Evolutionary conservation across 2,113 vertebrate species (phyloP).

Genomic region (Toxotes jaculatrix): DNA sequence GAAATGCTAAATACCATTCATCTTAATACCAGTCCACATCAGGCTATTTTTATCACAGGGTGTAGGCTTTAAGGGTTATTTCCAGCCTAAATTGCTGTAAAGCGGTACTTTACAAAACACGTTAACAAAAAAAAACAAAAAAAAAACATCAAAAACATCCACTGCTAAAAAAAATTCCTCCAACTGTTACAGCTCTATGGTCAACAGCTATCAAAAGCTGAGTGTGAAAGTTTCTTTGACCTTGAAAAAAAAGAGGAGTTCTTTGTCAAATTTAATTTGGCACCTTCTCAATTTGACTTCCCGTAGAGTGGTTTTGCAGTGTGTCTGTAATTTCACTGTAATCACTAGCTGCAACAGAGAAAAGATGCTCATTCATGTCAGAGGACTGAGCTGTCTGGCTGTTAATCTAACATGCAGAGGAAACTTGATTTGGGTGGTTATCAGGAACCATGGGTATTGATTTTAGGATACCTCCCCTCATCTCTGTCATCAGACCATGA

Average conservation of each 20-base stretch:
- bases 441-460: neutral
- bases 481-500: neutral
- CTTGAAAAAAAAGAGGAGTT: no score
- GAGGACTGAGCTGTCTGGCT: neutral
- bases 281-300: no score
- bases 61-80: neutral
- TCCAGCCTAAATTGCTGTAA: neutral
- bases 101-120: neutral
- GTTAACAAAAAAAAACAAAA: no score
- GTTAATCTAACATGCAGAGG: neutral
- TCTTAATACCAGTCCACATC: neutral
- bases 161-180: neutral
- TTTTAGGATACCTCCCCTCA: neutral
- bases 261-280: no score
- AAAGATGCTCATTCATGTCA: neutral
- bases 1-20: neutral
- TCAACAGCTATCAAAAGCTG: no score
- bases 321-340: neutral
- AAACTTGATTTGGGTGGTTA: neutral
- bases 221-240: no score
- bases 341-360: neutral
- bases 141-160: neutral
- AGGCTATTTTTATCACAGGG: neutral
- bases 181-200: neutral
- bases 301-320: neutral